Evolutionary conservation across 2,113 vertebrate genomes (phyloP), one percentile per base, ranked within the genome.

Genomic region (Xiphophorus couchianus): DNA sequence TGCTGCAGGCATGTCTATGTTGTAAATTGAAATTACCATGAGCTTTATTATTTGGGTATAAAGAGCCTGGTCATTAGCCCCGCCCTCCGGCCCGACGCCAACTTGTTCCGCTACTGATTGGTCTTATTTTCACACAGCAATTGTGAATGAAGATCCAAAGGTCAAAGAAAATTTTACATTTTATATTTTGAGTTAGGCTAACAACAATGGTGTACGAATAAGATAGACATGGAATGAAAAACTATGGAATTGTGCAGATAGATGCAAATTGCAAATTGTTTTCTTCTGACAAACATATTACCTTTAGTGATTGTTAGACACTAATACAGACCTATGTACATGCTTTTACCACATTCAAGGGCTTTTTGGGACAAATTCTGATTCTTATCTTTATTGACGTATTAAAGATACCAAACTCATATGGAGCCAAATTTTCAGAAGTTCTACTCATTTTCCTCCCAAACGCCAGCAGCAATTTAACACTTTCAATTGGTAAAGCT

Each of bases 401-500:
- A 58, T 48, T 48, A 39, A 76, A 13, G 14, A 61, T 44, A 64
- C 17, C 10, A 51, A 69, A 74, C 12, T 22, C 25, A 31, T 10
- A 63, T 10, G 62, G 62, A 63, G 54, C 71, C 10, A 65, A 22
- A 60, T 63, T 62, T 37, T 39, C 33, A 60, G 1, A 13, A 39
- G 63, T 60, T 65, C 0, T 37, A 13, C 19, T 71, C 13, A 2
- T 62, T 66, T 67, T 67, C 54, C 33, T 60, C 37, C 58, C 28
- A 48, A 27, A 62, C 27, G 73, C 68, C 79, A 42, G 39, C 73
- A 71, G 71, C 62, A 3, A 30, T 48, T 84, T 84, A 75, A 48
- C 68, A 80, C 58, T 30, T 71, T 51, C 62, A 44, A 61, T 25
- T 81, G 75, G 39, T 80, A 85, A 37, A 85, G 68, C 78, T 69